Percentiles rank a stretch among this genome's conserved stretches.
These are phyloP conservation scores for Zhengitettix transpicula DNA, from an alignment of 2,888 invertebrate genomes.

Conservation along the genomic window DNA sequence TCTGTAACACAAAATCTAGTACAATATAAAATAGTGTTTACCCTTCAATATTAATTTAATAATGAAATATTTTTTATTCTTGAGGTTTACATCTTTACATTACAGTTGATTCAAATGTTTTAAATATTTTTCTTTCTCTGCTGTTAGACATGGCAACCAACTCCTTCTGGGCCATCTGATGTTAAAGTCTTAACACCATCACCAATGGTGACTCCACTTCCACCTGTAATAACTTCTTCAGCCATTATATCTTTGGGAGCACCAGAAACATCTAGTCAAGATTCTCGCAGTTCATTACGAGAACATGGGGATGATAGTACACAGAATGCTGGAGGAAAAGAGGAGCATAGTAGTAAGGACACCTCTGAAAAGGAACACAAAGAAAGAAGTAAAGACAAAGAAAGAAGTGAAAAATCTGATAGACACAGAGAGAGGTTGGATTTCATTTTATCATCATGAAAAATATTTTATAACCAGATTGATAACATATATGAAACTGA, in stretches of 20 bases:
- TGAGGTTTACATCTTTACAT: neutral
- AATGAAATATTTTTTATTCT: no score
- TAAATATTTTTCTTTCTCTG: neutral
- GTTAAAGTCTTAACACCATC: slow-evolving; percentile 50
- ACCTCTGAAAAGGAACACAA: slow-evolving; percentile 3
- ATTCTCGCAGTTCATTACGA: slow-evolving; percentile 6
- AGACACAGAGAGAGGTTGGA: slow-evolving; percentile 41
- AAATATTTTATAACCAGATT: neutral
- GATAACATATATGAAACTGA: no score
- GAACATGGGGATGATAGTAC: slow-evolving; percentile 4
- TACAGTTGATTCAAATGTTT: neutral
- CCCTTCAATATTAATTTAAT: no score
- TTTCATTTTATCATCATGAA: neutral
- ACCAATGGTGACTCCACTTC: slow-evolving; percentile 20
- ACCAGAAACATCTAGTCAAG: slow-evolving; percentile 6
- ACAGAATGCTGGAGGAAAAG: neutral
- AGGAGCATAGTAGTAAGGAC: slow-evolving; percentile 6
- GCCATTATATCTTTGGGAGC: slow-evolving; percentile 19
- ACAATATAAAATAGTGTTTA: no score
- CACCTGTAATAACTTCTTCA: slow-evolving; percentile 16
- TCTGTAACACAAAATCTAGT: no score
- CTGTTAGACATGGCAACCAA: slow-evolving; percentile 24
- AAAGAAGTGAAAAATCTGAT: slow-evolving; percentile 39
- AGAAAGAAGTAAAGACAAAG: slow-evolving; percentile 26
- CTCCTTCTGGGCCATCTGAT: slow-evolving; percentile 24